Base-by-base conservation (phyloP, 2,888 invertebrate species). In the Drosophila phalerata region DNA sequence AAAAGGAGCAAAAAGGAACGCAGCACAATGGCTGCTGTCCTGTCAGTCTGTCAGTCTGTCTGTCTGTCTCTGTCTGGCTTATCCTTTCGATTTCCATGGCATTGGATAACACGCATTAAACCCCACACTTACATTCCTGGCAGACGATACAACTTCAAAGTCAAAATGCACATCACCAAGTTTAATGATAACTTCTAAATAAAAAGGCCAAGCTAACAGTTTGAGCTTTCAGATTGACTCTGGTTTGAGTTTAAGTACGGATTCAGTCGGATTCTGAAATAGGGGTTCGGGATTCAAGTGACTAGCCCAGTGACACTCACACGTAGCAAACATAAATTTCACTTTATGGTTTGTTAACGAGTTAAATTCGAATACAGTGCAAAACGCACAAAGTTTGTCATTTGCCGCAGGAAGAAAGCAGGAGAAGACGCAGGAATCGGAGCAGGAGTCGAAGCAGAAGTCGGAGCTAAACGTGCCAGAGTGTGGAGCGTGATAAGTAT, bases 321-420 rank as follows among this genome's bases (percentile, higher is more conserved):
- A 83, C 83, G 83, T 83, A 82, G 83, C 61, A 64, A 60, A 83
- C 83, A 83, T 83, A 88, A 83, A 83, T 83, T 83, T 83, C 74
- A 85, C 85, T 83, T 88, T 83, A 83, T 85, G 83, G 83, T 83
- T 83, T 83, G 83, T 83, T 88, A 83, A 83, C 83, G 83, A 83
- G 83, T 83, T 83, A 83, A 83, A 83, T 85, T 83, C 83, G 88
- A 85, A 83, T 83, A 88, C 83, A 81, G 58, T 73, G 78, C 65
- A 84, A 69, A 64, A 57, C 49, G 64, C 74, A 80, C 86, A 85
- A 83, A 83, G 83, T 88, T 83, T 83, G 77, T 88, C 85, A 83
- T 73, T 83, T 73, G 71, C 58, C 56, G 66, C 62, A 67, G 72
- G 76, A 82, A 78, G 51, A 75, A 69, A 56, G 60, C 32, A 17